phyloP scores from a whole-genome alignment of 2,888 invertebrate genomes.

The Exocentrus adspersus region DNA sequence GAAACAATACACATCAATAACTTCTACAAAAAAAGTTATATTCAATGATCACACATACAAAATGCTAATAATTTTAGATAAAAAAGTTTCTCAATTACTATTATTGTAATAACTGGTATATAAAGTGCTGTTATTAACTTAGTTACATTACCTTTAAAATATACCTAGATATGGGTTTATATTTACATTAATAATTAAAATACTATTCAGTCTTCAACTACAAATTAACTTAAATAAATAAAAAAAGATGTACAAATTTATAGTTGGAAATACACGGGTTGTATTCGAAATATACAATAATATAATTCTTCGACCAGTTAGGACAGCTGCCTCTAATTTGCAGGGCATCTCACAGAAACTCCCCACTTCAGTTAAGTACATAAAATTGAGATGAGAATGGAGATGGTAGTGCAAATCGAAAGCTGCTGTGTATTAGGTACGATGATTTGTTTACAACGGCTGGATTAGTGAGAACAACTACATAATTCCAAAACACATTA shows the following conservation, averaged over 20 bases:
- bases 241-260: constrained; percentile 28
- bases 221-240: constrained; percentile 39
- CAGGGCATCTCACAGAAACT: no score
- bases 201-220: constrained; percentile 43
- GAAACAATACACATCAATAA: constrained; percentile 28
- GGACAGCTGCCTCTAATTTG: no score
- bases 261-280: constrained; percentile 18
- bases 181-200: constrained; percentile 35
- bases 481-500: no score
- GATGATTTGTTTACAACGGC: no score
- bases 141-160: constrained; percentile 17
- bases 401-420: no score
- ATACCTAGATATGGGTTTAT: constrained; percentile 4
- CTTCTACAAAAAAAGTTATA: constrained; percentile 18
- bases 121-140: constrained; percentile 21
- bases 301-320: no score
- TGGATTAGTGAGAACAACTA: no score
- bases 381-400: no score
- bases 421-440: no score
- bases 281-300: no score
- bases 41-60: constrained; percentile 26
- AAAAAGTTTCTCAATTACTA: constrained; percentile 27
- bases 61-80: constrained; percentile 28
- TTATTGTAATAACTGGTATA: constrained; percentile 31
- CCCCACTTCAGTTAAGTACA: no score